These are phyloP conservation scores for Choristoneura fumiferana DNA, from an alignment of 1,140 invertebrate species.

Conservation along the genomic window DNA sequence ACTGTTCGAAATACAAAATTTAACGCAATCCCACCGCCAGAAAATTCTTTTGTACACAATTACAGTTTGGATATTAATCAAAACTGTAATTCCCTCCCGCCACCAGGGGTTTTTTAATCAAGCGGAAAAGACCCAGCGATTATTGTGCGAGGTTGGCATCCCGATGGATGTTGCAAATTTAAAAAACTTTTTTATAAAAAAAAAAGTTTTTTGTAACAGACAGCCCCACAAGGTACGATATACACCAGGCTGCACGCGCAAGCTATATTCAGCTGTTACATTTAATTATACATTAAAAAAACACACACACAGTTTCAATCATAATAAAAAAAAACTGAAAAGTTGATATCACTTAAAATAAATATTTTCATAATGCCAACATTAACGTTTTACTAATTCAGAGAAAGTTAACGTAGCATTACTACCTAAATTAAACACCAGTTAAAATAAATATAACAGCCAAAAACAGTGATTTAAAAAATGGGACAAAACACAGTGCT, in stretches of 20 bases:
- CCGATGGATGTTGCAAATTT: constrained; percentile 18
- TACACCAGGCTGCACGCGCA: constrained; percentile 68
- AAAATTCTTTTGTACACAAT: constrained; percentile 26
- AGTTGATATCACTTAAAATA: constrained; percentile 7
- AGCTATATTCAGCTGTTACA: constrained; percentile 69
- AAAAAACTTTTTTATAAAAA: constrained; percentile 20
- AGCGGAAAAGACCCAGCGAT: constrained; percentile 53
- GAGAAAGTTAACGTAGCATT: no score
- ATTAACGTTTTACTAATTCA: no score
- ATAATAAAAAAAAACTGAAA: constrained; percentile 35
- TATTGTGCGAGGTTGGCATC: constrained; percentile 51
- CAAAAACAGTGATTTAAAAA: constrained; percentile 13
- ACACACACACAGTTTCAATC: constrained; percentile 19
- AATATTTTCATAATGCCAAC: neutral
- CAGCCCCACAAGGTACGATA: constrained; percentile 70
- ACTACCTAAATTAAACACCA: neutral
- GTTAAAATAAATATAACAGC: constrained; percentile 14
- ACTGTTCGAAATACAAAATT: neutral
- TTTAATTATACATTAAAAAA: constrained; percentile 36
- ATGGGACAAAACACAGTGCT: constrained; percentile 1
- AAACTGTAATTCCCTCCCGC: constrained; percentile 50
- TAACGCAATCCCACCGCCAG: constrained; percentile 23
- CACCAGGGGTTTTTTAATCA: constrained; percentile 55
- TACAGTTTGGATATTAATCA: constrained; percentile 28
- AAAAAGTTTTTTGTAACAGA: constrained; percentile 50